Evolutionary conservation across 2,113 vertebrate species (phyloP), one percentile per base, ranked within the genome.

Genomic region (Otocyon megalotis): DNA sequence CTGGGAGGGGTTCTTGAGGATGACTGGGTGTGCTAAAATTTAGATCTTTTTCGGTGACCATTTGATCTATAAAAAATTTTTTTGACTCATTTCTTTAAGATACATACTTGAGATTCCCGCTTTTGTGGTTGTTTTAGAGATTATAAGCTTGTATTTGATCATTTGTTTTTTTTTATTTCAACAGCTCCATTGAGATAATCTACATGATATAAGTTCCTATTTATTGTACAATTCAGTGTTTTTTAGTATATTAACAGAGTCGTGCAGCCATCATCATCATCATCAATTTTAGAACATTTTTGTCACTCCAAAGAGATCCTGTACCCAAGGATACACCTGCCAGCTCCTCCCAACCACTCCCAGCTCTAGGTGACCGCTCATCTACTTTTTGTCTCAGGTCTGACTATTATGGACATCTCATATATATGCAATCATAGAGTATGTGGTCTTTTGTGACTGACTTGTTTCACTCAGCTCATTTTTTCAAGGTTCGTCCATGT

Each of bases 91-190:
- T 84, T 88, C 53, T 53, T 84, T 80, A 62, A 69, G 72, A 13
- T 35, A 71, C 26, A 43, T 58, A 43, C 56, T 96, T 87, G 71
- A 67, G 62, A 80, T 94, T 93, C 32, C 37, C 80, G 16, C 26
- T 85, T 85, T 76, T 90, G n/a, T 71, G 62, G 48, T 88, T 37
- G 35, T 81, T 79, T 85, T 79, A 83, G 79, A 71, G 26, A 15
- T 43, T 94, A 19, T 56, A 50, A 58, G 26, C 54, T 94, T 53
- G 54, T 71, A 26, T 82, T 76, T 86, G 26, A 63, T 86, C 79
- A 63, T 69, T 67, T 71, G n/a, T 85, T 91, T 50, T 58, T 69
- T 95, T 94, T 93, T 22, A 43, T 93, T 94, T 96, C 89, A 77
- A 72, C 22, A 76, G 24, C 32, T 93, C 93, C 76, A n/a, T 69